Percentiles rank a stretch among this genome's conserved stretches.
These are phyloP conservation scores for Heteronetta atricapilla DNA, from an alignment of 2,113 vertebrate species.

Conservation along the genomic window DNA sequence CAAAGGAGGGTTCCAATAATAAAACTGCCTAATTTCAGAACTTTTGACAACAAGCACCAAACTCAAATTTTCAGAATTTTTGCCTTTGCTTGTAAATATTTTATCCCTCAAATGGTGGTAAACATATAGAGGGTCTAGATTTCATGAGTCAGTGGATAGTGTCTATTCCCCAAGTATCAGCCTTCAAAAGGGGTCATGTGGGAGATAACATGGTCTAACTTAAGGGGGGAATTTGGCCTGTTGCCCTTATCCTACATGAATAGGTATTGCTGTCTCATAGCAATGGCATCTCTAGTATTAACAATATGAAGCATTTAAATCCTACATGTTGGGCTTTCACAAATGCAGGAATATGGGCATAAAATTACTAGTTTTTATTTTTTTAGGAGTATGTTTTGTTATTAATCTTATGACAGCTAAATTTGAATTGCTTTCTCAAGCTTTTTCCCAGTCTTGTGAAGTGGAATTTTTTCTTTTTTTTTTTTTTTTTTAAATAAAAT, in stretches of 20 bases:
- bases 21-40: not conserved
- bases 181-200: not conserved
- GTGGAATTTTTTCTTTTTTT: not conserved
- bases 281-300: not conserved
- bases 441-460: not conserved
- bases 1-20: not conserved
- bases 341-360: not conserved
- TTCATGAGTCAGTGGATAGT: not conserved
- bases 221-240: not conserved
- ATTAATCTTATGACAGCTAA: not conserved
- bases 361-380: not conserved
- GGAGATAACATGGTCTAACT: not conserved
- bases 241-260: not conserved
- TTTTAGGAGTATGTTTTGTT: not conserved
- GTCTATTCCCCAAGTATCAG: not conserved
- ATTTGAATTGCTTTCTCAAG: not conserved
- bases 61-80: not conserved
- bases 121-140: rapidly evolving
- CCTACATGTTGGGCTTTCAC: not conserved
- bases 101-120: not conserved
- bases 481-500: too few relatives aligned
- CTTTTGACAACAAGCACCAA: not conserved
- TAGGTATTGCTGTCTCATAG: not conserved
- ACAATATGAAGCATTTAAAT: not conserved
- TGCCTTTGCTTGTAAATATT: not conserved